A percentile compares a stretch with the other conserved stretches of the same genome.
phyloP scores from a whole-genome alignment of 2,797 vertebrate genomes.

The Sarcophilus harrisii region DNA sequence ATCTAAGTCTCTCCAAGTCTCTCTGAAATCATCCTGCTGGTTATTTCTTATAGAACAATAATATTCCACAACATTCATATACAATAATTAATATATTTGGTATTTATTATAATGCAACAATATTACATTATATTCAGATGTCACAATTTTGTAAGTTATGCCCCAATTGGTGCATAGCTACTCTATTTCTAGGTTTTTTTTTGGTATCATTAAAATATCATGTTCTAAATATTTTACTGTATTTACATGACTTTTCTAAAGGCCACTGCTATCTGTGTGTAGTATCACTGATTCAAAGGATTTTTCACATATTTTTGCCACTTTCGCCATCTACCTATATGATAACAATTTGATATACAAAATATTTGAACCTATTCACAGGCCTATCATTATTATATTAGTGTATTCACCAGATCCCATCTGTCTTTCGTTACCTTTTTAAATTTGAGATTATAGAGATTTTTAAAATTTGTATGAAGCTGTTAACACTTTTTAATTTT shows the following conservation, averaged over 20 bases:
- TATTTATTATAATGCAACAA: neutral
- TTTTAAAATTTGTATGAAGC: neutral
- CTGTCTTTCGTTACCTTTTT: neutral
- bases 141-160: neutral
- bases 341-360: neutral
- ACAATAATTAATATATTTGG: neutral
- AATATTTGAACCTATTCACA: neutral
- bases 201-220: neutral
- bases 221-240: neutral
- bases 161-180: neutral
- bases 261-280: neutral
- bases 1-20: too few relatives aligned
- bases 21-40: too few relatives aligned
- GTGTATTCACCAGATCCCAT: neutral
- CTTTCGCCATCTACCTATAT: neutral
- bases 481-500: neutral
- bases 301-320: neutral
- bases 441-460: neutral
- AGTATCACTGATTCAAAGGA: neutral
- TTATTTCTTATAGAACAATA: too few relatives aligned
- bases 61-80: too few relatives aligned
- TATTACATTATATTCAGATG: too few relatives aligned
- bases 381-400: neutral
- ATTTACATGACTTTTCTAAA: neutral
- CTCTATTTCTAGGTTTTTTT: neutral